Percentiles rank a stretch among this genome's conserved stretches.
Evolutionary conservation across 2,888 invertebrate genomes (phyloP).

Genomic region (Dorcus hopei): DNA sequence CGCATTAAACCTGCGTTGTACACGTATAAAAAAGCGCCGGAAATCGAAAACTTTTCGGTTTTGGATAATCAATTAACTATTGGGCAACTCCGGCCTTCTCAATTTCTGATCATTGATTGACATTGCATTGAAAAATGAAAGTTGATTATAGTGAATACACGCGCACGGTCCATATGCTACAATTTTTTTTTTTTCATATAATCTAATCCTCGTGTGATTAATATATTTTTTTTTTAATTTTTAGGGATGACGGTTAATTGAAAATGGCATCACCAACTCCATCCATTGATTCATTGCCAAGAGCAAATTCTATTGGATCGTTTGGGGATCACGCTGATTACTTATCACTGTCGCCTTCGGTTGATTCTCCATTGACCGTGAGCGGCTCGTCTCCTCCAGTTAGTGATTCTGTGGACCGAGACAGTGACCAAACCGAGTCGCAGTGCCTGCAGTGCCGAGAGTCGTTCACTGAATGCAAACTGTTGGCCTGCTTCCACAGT

Average conservation of each 20-base stretch:
- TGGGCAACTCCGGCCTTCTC: too few species aligned
- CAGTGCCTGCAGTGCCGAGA: constrained; percentile 74
- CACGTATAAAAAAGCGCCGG: not conserved
- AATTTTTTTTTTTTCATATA: too few species aligned
- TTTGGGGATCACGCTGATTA: constrained; percentile 77
- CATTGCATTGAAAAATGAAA: too few species aligned
- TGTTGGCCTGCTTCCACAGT: constrained; percentile 78
- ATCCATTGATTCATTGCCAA: constrained; percentile 88
- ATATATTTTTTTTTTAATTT: constrained; percentile 38
- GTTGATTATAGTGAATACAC: too few species aligned
- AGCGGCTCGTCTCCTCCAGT: constrained; percentile 86
- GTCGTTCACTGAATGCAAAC: constrained; percentile 69
- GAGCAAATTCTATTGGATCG: constrained; percentile 89
- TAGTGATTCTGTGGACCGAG: constrained; percentile 77
- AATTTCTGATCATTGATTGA: too few species aligned
- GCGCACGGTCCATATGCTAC: too few species aligned
- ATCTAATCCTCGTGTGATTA: not conserved
- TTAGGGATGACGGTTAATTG: constrained; percentile 84
- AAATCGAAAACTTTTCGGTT: too few species aligned
- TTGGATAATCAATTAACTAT: too few species aligned
- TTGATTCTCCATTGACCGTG: constrained; percentile 74
- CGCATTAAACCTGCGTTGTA: not conserved
- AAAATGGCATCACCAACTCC: constrained; percentile 92
- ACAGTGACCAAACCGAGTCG: constrained; percentile 39
- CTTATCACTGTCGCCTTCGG: constrained; percentile 57